These are phyloP conservation scores for Phlogophora meticulosa DNA, from an alignment of 2,888 invertebrate genomes.

Conservation along the genomic window DNA sequence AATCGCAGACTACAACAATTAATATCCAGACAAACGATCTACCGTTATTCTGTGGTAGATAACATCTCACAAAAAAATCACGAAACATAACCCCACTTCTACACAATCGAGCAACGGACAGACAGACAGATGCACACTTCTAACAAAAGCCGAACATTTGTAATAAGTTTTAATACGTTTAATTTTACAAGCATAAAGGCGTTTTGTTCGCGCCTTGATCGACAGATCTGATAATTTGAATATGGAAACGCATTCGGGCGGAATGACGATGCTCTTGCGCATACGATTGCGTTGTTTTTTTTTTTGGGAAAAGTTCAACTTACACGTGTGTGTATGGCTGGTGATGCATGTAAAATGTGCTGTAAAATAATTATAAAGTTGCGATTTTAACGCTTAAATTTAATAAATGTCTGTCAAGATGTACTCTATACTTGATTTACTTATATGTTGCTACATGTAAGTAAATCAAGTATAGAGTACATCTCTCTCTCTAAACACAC, in stretches of 20 bases:
- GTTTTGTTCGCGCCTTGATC: constrained; percentile 84
- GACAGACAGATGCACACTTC: constrained; percentile 84
- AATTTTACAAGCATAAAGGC: constrained; percentile 79
- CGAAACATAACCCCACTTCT: constrained; percentile 85
- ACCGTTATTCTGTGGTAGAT: constrained; percentile 63
- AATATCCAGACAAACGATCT: constrained; percentile 23
- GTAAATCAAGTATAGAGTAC: too few species aligned
- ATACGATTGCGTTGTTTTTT: constrained; percentile 63
- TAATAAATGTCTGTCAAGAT: too few species aligned
- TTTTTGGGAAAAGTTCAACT: constrained; percentile 6
- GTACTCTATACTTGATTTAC: too few species aligned
- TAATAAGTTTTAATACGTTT: constrained; percentile 81
- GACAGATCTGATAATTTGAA: constrained; percentile 90
- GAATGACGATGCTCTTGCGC: constrained; percentile 72
- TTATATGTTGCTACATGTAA: too few species aligned
- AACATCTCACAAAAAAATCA: constrained; percentile 71
- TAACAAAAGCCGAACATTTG: constrained; percentile 81
- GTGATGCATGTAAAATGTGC: constrained; percentile 43
- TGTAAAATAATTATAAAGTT: constrained; percentile 6
- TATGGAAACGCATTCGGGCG: constrained; percentile 85
- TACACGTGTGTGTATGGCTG: constrained; percentile 33
- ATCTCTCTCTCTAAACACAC: too few species aligned
- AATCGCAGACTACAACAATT: constrained; percentile 6
- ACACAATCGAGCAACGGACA: constrained; percentile 76
- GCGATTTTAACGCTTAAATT: neutral